Evolutionary conservation across 2,888 invertebrate species (phyloP), one percentile per base, ranked within the genome.

Genomic region (Rhagophthalmus giganteus): DNA sequence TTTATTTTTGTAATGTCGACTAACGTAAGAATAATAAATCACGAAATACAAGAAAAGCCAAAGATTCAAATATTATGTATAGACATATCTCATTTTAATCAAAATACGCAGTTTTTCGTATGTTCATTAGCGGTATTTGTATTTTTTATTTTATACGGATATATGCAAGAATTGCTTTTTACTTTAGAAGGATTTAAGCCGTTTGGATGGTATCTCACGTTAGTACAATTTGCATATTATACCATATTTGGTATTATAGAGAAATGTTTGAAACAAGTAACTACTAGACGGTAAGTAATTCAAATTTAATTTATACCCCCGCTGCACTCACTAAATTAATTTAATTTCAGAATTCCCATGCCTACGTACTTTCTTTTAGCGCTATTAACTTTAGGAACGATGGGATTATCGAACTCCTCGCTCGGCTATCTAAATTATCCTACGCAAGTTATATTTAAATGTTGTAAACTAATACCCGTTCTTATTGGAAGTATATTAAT

Each of bases 361-460:
- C 79, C 77, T 63, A 88, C 86, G 0, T 97, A 97, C 73, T 78
- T 84, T 34, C 69, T 94, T 30, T 75, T 97, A 54, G 95, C 95
- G 30, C 80, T 90, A 1, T 76, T 96, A 34, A 95, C 96, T 0
- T 80, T 97, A 9, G 94, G 93, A 2, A 97, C 97, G 1, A 97
- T 98, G 94, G 93, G 95, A 0, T 81, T 96, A 55, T 96, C 96
- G 1, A 98, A 98, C 74, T 85, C 94, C 2, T 93, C 96, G 1
- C 79, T 97, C 7, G 94, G 92, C 35, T 95, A 94, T 73, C 79
- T 98, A 7, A 98, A 97, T 74, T 98, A 96, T 74, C 96, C 97
- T 0, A 97, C 96, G 0, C 94, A 95, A 79, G 87, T 97, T 28
- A 96, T 97, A 65, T 98, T 98, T 72, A 97, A 97, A 74, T 95